A percentile compares a stretch with the other conserved stretches of the same genome.
These are phyloP conservation scores for Atherinosoma microstoma DNA, from an alignment of 2,797 vertebrate species.

Conservation along the genomic window DNA sequence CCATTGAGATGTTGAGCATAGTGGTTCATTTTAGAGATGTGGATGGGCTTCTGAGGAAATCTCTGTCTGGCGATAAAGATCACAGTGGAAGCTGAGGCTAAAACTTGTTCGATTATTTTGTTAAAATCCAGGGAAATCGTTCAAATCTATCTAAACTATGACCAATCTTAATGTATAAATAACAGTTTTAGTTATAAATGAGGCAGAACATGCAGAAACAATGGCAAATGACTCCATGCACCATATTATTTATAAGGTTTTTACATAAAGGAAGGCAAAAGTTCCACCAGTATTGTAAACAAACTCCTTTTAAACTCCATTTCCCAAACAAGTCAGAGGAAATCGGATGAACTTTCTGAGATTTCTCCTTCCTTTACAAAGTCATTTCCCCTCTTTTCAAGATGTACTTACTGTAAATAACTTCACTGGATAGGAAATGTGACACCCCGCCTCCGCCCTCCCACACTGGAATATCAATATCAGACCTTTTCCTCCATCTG, in stretches of 20 bases:
- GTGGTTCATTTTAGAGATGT: too few species aligned
- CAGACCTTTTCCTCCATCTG: slow-evolving; percentile 51
- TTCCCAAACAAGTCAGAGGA: neutral
- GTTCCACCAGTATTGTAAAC: neutral
- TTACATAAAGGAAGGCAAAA: slow-evolving; percentile 11
- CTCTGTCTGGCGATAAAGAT: neutral
- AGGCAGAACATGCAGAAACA: too few species aligned
- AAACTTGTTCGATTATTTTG: neutral
- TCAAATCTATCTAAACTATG: too few species aligned
- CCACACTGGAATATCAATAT: slow-evolving; percentile 66
- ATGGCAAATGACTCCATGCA: too few species aligned
- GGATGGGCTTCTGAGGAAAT: too few species aligned
- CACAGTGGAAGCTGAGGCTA: neutral
- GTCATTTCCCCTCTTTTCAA: neutral
- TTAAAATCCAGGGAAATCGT: neutral
- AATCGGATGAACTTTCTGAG: slow-evolving; percentile 6
- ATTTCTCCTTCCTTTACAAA: slow-evolving; percentile 3
- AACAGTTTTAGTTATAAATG: too few species aligned
- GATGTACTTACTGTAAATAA: slow-evolving; percentile 3
- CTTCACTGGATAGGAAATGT: slow-evolving; percentile 28
- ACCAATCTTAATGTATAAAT: too few species aligned
- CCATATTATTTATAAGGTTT: neutral
- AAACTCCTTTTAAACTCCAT: neutral
- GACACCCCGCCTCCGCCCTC: slow-evolving; percentile 50
- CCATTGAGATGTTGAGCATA: too few species aligned